phyloP scores from a whole-genome alignment of 2,797 vertebrate genomes.

The Sebastes hopkinsi region DNA sequence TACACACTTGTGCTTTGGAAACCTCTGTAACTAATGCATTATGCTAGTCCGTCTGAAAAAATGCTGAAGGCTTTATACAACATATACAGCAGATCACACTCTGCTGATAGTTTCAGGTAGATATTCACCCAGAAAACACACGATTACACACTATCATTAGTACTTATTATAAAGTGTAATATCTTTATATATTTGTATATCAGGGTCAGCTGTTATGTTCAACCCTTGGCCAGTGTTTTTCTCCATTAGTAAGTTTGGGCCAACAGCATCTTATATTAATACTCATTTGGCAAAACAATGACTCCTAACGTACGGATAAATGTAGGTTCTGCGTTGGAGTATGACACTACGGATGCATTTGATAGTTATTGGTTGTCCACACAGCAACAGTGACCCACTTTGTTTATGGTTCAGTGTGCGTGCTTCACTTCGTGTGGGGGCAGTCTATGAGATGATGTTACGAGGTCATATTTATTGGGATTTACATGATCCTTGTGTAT shows the following conservation, averaged over 20 bases:
- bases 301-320: background rate
- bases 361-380: background rate
- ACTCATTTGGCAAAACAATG: background rate
- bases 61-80: conserved; percentile 62
- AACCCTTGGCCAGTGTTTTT: background rate
- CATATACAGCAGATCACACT: conserved; percentile 48
- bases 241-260: background rate
- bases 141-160: conserved; percentile 9
- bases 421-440: background rate
- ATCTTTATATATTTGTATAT: background rate
- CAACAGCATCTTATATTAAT: background rate
- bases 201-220: background rate
- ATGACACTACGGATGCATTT: background rate
- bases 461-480: background rate
- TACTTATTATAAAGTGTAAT: background rate
- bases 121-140: conserved; percentile 19
- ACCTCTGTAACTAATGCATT: conserved; percentile 82
- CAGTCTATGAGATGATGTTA: background rate
- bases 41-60: conserved; percentile 71
- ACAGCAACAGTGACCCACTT: background rate
- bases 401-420: background rate
- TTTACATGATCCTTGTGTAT: background rate
- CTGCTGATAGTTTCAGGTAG: conserved; percentile 45
- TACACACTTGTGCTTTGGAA: conserved; percentile 79
- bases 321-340: background rate